phyloP scores from a whole-genome alignment of 2,888 invertebrate species.

The Lasius fuliginosus region DNA sequence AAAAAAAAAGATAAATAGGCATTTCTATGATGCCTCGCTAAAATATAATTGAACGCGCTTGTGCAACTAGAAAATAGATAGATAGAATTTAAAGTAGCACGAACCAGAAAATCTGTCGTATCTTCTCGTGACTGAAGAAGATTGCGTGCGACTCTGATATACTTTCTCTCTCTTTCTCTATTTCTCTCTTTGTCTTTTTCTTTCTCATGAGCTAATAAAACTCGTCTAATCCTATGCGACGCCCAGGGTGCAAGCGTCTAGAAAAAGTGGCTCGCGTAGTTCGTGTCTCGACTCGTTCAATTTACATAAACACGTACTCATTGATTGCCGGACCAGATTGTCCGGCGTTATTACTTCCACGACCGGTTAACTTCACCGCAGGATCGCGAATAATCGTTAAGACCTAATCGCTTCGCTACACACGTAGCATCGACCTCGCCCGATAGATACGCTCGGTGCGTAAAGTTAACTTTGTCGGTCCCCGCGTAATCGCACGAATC shows the following conservation, averaged over 20 bases:
- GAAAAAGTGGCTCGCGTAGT: slow-evolving; percentile 79
- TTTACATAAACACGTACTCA: slow-evolving; percentile 85
- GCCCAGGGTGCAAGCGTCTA: slow-evolving; percentile 64
- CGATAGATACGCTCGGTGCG: slow-evolving; percentile 52
- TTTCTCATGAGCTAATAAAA: slow-evolving; percentile 73
- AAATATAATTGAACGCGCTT: background rate
- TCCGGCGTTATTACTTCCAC: slow-evolving; percentile 80
- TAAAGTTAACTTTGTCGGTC: slow-evolving; percentile 26
- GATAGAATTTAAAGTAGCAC: background rate
- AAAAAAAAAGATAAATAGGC: background rate
- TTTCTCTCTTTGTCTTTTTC: slow-evolving; percentile 51
- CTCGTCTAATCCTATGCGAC: slow-evolving; percentile 61
- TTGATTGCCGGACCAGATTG: slow-evolving; percentile 83
- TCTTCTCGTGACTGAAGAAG: slow-evolving; percentile 16
- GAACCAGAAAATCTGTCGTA: slow-evolving; percentile 56
- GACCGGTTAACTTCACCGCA: slow-evolving; percentile 76
- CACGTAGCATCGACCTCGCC: slow-evolving; percentile 59
- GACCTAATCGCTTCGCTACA: slow-evolving; percentile 72
- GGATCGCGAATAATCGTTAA: slow-evolving; percentile 73
- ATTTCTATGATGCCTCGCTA: background rate
- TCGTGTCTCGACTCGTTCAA: slow-evolving; percentile 81
- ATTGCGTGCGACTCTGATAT: slow-evolving; percentile 61
- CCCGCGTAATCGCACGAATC: slow-evolving; percentile 31
- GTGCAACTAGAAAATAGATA: background rate
- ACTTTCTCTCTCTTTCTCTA: background rate